A percentile compares a stretch with the other conserved stretches of the same genome.
Evolutionary conservation across 2,888 invertebrate species (phyloP).

Genomic region (Plutella xylostella): DNA sequence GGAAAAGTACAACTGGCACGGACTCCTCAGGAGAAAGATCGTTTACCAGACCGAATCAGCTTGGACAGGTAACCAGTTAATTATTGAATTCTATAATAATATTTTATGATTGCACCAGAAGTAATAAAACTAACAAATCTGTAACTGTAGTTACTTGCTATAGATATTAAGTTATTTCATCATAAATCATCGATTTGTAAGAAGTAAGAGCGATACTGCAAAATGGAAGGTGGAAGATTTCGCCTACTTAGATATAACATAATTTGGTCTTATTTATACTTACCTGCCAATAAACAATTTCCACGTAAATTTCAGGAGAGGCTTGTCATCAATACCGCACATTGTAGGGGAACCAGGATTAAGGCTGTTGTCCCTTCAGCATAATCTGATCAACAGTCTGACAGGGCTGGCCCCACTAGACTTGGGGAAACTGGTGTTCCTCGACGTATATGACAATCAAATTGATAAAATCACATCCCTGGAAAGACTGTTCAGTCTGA

Average conservation of each 20-base stretch:
- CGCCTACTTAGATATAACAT: no score
- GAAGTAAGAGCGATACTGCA: no score
- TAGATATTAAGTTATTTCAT: background rate
- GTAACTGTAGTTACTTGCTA: background rate
- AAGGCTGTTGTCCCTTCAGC: slow-evolving; percentile 89
- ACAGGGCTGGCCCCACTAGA: slow-evolving; percentile 68
- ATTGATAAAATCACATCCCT: slow-evolving; percentile 87
- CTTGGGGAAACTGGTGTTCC: slow-evolving; percentile 85
- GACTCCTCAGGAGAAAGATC: slow-evolving; percentile 81
- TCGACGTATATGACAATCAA: slow-evolving; percentile 95
- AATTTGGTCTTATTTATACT: no score
- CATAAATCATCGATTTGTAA: no score
- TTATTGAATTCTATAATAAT: no score
- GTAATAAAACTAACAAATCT: background rate
- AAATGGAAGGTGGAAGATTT: no score
- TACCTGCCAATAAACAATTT: no score
- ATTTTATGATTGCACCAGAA: background rate
- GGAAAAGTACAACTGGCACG: slow-evolving; percentile 77
- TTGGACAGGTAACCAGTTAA: slow-evolving; percentile 79
- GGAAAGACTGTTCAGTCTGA: slow-evolving; percentile 79
- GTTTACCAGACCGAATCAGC: slow-evolving; percentile 89
- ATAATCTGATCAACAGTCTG: slow-evolving; percentile 86
- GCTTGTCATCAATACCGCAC: slow-evolving; percentile 84
- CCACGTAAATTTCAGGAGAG: slow-evolving; percentile 64
- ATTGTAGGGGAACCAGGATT: slow-evolving; percentile 86